Conservation (phyloP, 2,113 vertebrate genomes). For the Lagopus leucura region DNA sequence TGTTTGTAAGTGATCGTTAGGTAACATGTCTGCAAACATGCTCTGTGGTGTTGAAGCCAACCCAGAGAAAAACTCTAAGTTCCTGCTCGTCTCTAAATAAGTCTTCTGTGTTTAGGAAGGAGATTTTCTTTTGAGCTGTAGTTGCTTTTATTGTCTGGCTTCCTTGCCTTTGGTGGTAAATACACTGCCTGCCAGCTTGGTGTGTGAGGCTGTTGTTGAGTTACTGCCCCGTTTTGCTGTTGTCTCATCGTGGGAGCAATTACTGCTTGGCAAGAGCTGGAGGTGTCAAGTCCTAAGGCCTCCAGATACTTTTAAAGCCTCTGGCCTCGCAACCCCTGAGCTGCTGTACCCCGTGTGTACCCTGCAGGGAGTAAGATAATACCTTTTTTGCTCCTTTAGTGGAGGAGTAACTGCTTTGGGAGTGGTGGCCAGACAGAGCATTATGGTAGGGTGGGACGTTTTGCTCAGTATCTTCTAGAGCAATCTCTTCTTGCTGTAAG, state of each 20-base stretch:
- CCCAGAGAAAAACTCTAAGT: not conserved
- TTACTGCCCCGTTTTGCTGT: not conserved
- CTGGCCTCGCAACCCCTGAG: accelerated
- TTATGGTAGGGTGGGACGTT: not conserved
- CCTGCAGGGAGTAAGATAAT: not conserved
- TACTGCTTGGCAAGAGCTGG: not conserved
- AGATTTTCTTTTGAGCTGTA: not conserved
- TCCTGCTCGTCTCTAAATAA: not conserved
- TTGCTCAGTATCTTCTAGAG: not conserved
- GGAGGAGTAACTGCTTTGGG: not conserved
- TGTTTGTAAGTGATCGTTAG: not conserved
- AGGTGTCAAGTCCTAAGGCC: not conserved
- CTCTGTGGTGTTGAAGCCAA: not conserved
- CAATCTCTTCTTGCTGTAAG: not conserved
- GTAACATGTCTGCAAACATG: not conserved
- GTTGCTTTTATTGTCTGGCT: constrained; percentile 1
- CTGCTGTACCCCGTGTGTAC: accelerated
- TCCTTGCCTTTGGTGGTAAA: not conserved
- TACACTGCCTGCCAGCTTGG: not conserved
- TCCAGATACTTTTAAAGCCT: not conserved
- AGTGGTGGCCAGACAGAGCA: not conserved
- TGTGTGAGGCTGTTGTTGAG: not conserved
- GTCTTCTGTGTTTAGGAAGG: not conserved
- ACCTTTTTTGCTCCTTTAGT: not conserved
- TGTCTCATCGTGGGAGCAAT: not conserved